Base-by-base conservation (phyloP, 2,888 invertebrate genomes). In the Himalopsyche kuldschensis region DNA sequence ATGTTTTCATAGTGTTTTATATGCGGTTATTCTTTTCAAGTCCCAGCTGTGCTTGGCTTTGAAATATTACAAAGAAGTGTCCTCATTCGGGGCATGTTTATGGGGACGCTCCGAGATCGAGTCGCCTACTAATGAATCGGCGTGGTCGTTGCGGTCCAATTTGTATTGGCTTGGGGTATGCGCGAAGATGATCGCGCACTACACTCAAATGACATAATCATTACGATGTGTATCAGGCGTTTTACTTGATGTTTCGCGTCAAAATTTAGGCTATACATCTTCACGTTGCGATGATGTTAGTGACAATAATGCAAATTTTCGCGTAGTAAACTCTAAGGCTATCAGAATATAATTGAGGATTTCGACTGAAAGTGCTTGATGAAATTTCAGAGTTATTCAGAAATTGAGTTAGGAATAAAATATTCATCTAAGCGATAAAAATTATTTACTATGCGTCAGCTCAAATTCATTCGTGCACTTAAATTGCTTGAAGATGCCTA, bases 161-260 rank as follows among this genome's bases (percentile, higher is more conserved):
- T 55, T 76, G 75, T 81, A 32, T 31, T 3, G 77, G 82, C 15
- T 31, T 31, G 81, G 30, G 55, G 55, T 63, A 78, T 78, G 27
- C n/a, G 69, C 10, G 32, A 41, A 41, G 82, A 78, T 82, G 35
- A 78, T 78, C 78, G 41, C 41, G 78, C 27, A 78, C 78, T 63
- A 78, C 78, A 78, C 78, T 78, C 63, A 63, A 82, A 63, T 78
- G 82, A 78, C 82, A 78, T 82, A 63, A 82, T 81, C 55, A 55
- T 20, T 55, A 55, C 6, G 24, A 2, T 24, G 20, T 24, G 55
- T 20, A 55, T n/a, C 55, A 20, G 55, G 24, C n/a, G 55, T 55
- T n/a, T 6, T n/a, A 8, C 24, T 20, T 20, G 3, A 20, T 55
- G 2, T 4, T 55, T 55, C 6, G 55, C 55, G 55, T 24, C 20